A percentile compares a stretch with the other conserved stretches of the same genome.
These are phyloP conservation scores for Aulostomus chinensis DNA, from an alignment of 2,797 vertebrate species.

Conservation along the genomic window DNA sequence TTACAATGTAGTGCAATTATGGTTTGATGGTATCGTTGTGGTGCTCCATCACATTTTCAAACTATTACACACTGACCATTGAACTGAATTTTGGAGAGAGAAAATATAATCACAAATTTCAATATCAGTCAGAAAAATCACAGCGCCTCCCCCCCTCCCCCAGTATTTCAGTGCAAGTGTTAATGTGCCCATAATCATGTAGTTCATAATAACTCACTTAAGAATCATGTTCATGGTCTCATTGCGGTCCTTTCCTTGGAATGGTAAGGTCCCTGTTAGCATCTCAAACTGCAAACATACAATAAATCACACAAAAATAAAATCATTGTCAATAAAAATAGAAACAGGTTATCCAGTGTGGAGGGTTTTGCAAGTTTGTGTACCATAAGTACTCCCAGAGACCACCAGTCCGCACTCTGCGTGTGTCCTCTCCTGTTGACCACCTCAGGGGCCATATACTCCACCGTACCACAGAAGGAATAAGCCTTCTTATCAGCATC, in stretches of 20 bases:
- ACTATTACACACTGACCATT: too few species aligned
- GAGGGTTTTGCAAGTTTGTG: conserved; percentile 3
- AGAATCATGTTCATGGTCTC: conserved; percentile 99
- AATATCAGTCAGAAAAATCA: too few species aligned
- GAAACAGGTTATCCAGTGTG: too few species aligned
- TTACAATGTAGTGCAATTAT: too few species aligned
- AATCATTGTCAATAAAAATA: not conserved
- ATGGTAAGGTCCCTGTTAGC: conserved; percentile 96
- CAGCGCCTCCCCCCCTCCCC: too few species aligned
- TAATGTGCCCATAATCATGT: too few species aligned
- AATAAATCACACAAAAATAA: not conserved
- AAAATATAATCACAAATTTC: too few species aligned
- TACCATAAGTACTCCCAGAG: conserved; percentile 98
- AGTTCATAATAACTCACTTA: conserved; percentile 91
- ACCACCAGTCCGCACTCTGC: conserved; percentile 99
- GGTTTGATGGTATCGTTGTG: too few species aligned
- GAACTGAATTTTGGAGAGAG: too few species aligned
- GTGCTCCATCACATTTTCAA: too few species aligned
- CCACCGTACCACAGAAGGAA: conserved; percentile 99
- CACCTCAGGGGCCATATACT: conserved; percentile 99
- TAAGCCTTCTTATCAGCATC: conserved; percentile 98
- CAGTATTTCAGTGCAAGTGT: too few species aligned
- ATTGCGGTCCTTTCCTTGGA: conserved; percentile 98
- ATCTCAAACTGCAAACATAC: conserved; percentile 90
- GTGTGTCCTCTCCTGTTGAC: conserved; percentile 98